Base-by-base conservation (phyloP, 2,797 vertebrate species). In the Eulemur coronatus region DNA sequence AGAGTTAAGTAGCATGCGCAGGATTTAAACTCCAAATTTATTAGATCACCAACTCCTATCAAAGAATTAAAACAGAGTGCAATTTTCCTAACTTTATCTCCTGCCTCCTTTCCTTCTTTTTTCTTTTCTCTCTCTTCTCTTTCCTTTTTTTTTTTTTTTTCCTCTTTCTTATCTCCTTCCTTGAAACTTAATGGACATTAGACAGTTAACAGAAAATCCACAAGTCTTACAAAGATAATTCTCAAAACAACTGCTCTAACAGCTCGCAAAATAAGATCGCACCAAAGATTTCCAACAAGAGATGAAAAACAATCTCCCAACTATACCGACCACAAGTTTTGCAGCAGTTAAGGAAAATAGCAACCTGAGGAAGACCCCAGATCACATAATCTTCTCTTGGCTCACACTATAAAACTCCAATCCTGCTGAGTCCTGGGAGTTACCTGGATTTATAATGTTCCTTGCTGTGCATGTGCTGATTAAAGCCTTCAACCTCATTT, bases 191-290 rank as follows among this genome's bases (percentile, higher is more conserved):
- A 63, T 3, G 57, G 43, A 11, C 17, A 61, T 75, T 75, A 80
- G 24, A 61, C 11, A 6, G 14, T 79, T 94, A 75, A 86, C 7
- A 73, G 69, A 95, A 61, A 67, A 52, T 48, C 2, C 11, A 52
- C 1, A 70, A n/a, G 7, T 50, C 43, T 89, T 80, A 33, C 12
- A 84, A 91, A 48, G 46, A 75, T 46, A 61, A 17, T 18, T 93
- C 26, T 87, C 4, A 70, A 91, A 91, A 73, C 57, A 63, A 63
- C 3, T 75, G 0, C 7, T 73, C 43, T 85, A 55, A 95, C 13
- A 93, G n/a, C 61, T 94, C 30, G 18, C 67, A 91, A 93, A 94
- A 63, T 72, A 94, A 91, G 13, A 91, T 41, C 63, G 0, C 57
- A 41, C 5, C 6, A 59, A 85, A 35, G 10, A 76, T 59, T 52